A percentile compares a stretch with the other conserved stretches of the same genome.
phyloP scores from a whole-genome alignment of 2,113 vertebrate species.

The Halcyon senegalensis region DNA sequence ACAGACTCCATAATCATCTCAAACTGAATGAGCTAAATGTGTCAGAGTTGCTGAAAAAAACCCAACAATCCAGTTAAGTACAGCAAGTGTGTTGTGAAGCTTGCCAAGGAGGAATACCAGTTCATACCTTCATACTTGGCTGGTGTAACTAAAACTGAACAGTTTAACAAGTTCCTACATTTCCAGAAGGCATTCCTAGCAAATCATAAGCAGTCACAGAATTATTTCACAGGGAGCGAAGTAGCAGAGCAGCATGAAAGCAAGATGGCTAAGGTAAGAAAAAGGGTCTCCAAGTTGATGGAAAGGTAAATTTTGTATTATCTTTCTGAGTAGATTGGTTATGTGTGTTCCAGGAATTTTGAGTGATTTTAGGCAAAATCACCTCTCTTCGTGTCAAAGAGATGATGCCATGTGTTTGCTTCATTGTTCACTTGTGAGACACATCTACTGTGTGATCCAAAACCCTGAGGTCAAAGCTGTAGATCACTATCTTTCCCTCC shows the following conservation, averaged over 20 bases:
- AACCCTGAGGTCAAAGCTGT: not conserved
- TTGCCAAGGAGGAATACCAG: not conserved
- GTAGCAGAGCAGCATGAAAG: constrained; percentile 51
- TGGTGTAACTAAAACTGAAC: constrained; percentile 38
- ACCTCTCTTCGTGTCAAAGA: not conserved
- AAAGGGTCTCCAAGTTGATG: not conserved
- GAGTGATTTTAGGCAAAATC: not conserved
- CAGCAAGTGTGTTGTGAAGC: not conserved
- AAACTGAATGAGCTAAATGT: constrained; percentile 16
- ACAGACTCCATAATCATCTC: not conserved
- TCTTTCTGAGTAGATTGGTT: not conserved
- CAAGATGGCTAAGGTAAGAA: constrained; percentile 73
- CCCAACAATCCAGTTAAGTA: not conserved
- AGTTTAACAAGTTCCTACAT: constrained; percentile 50
- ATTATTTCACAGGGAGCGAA: constrained; percentile 17
- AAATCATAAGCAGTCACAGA: constrained; percentile 44
- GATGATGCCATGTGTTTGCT: not conserved
- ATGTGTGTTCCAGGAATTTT: not conserved
- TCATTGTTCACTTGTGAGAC: not conserved
- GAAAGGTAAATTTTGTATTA: not conserved
- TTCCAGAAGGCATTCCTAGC: constrained; percentile 61
- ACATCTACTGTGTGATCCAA: not conserved
- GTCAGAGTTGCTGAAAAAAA: constrained; percentile 28
- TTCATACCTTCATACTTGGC: constrained; percentile 39
- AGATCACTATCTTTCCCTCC: not conserved